These are phyloP conservation scores for Dipus sagitta DNA, from an alignment of 2,797 vertebrate species.

Conservation along the genomic window DNA sequence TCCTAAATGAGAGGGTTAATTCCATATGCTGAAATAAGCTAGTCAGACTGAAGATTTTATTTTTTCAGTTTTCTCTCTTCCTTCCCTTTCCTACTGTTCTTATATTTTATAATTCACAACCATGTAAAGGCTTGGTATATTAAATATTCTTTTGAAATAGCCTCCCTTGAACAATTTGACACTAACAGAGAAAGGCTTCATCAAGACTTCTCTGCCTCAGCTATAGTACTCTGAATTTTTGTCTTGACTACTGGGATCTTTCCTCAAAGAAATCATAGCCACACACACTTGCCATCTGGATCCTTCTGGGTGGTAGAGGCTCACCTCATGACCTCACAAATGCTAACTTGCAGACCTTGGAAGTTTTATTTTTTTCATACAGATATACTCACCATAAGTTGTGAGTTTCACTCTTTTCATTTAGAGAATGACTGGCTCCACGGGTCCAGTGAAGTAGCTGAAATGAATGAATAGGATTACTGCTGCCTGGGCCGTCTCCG, in stretches of 20 bases:
- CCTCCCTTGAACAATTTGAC: not conserved
- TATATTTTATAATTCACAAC: not conserved
- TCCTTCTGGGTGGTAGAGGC: not conserved
- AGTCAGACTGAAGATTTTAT: not conserved
- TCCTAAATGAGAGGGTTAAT: not conserved
- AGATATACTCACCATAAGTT: not conserved
- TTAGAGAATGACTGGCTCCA: not conserved
- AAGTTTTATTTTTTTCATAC: not conserved
- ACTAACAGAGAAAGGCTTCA: not conserved
- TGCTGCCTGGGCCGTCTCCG: not conserved
- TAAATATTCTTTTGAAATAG: not conserved
- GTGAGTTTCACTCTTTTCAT: not conserved
- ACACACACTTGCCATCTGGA: slow-evolving; percentile 23
- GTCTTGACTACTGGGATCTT: not conserved
- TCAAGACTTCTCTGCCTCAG: not conserved
- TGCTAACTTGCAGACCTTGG: not conserved
- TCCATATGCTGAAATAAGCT: slow-evolving; percentile 1
- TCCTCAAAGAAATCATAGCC: not conserved
- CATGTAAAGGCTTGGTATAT: not conserved
- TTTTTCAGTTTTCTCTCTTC: not conserved
- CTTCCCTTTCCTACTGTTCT: not conserved
- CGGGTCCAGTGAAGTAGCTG: not conserved
- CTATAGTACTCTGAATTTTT: not conserved
- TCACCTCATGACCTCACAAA: not conserved
- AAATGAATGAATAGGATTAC: not conserved